Evolutionary conservation across 2,797 vertebrate species (phyloP).

Genomic region (Lemur catta): DNA sequence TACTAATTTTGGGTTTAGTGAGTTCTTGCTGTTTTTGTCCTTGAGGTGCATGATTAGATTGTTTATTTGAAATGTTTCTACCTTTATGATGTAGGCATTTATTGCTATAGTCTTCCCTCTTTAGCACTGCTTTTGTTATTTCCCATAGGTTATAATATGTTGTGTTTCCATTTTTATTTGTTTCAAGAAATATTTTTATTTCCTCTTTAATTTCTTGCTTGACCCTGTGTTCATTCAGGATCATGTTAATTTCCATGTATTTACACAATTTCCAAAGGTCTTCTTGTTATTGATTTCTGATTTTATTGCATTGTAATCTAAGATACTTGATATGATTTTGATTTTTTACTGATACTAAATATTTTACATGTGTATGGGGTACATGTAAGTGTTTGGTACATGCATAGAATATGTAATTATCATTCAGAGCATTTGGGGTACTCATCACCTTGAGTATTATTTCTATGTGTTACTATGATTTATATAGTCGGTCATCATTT

Average conservation of each 20-base stretch:
- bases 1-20: not conserved
- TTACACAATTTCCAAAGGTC: not conserved
- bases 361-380: too few relatives aligned
- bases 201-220: not conserved
- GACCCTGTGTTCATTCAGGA: not conserved
- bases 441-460: too few relatives aligned
- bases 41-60: not conserved
- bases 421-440: too few relatives aligned
- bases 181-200: not conserved
- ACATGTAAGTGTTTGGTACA: too few relatives aligned
- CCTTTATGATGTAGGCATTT: not conserved
- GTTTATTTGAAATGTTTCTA: not conserved
- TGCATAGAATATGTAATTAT: too few relatives aligned
- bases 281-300: not conserved
- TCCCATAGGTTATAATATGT: not conserved
- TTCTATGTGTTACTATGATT: too few relatives aligned
- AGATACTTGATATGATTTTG: not conserved
- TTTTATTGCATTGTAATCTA: not conserved
- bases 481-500: not conserved
- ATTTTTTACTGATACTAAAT: not conserved
- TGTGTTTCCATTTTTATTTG: not conserved
- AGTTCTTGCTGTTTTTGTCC: not conserved
- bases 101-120: not conserved
- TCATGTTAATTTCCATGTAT: not conserved
- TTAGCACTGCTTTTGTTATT: not conserved